Evolutionary conservation across 2,888 invertebrate species (phyloP).

Genomic region (Hetaerina titia): DNA sequence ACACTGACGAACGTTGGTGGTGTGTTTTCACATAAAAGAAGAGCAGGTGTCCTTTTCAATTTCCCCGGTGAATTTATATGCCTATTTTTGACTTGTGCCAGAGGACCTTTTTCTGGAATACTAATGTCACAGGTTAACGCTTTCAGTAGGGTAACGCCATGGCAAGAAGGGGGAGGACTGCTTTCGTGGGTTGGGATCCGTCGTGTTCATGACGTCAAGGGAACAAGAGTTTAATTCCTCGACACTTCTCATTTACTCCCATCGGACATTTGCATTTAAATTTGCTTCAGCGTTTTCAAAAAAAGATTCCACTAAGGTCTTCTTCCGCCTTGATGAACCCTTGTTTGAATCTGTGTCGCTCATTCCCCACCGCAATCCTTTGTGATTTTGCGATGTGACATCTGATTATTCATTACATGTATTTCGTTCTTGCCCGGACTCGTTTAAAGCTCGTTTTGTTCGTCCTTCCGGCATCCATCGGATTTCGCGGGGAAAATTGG

Average conservation of each 20-base stretch:
- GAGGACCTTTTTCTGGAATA: neutral
- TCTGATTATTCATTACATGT: conserved; percentile 15
- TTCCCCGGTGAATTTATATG: too few relatives aligned
- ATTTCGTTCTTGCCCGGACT: neutral
- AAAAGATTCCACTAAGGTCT: neutral
- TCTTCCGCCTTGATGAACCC: neutral
- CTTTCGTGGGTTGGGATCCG: neutral
- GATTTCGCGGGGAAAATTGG: neutral
- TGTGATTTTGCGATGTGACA: neutral
- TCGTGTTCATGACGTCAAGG: neutral
- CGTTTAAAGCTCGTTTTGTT: neutral
- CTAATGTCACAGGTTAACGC: neutral
- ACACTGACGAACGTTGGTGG: too few relatives aligned
- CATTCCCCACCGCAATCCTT: neutral
- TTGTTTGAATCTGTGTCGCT: neutral
- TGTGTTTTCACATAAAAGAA: too few relatives aligned
- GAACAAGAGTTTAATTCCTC: neutral
- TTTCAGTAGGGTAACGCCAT: neutral
- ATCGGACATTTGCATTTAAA: neutral
- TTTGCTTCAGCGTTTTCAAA: neutral
- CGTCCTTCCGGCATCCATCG: neutral
- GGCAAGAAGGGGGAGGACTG: neutral
- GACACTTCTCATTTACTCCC: neutral
- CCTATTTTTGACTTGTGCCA: neutral
- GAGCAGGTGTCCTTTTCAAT: too few relatives aligned